phyloP scores from a whole-genome alignment of 2,113 vertebrate genomes.

The Chloropsis hardwickii region DNA sequence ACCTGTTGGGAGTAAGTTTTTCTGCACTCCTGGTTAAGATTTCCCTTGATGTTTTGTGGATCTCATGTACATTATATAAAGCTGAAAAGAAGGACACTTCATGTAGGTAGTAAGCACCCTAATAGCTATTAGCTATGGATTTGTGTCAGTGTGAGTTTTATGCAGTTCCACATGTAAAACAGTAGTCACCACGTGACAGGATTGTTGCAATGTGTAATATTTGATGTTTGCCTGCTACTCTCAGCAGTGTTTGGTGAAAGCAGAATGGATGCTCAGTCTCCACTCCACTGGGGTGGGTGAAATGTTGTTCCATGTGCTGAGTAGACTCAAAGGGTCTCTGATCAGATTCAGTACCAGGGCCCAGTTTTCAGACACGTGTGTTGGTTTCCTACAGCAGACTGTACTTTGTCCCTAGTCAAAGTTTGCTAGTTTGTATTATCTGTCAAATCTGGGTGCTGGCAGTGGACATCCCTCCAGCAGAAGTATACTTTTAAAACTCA shows the following conservation, averaged over 20 bases:
- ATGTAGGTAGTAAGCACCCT: not conserved
- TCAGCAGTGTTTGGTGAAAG: not conserved
- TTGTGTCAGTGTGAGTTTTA: not conserved
- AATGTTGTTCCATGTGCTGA: not conserved
- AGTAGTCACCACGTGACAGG: not conserved
- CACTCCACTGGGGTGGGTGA: not conserved
- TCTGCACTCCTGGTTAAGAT: not conserved
- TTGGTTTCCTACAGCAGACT: not conserved
- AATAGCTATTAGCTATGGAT: not conserved
- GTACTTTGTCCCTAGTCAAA: not conserved
- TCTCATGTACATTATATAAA: not conserved
- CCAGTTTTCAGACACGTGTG: not conserved
- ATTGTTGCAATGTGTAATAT: not conserved
- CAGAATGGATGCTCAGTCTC: not conserved
- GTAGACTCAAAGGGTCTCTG: not conserved
- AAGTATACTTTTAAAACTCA: not conserved
- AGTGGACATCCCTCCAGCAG: not conserved
- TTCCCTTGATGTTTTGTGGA: not conserved
- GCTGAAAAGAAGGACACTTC: not conserved
- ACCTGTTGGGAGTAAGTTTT: constrained; percentile 26
- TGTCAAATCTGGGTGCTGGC: not conserved
- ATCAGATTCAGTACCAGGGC: not conserved
- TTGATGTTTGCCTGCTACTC: not conserved
- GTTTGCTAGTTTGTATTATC: not conserved
- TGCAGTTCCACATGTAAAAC: not conserved